Evolutionary conservation across 2,113 vertebrate genomes (phyloP).

Genomic region (Toxotes chatareus): DNA sequence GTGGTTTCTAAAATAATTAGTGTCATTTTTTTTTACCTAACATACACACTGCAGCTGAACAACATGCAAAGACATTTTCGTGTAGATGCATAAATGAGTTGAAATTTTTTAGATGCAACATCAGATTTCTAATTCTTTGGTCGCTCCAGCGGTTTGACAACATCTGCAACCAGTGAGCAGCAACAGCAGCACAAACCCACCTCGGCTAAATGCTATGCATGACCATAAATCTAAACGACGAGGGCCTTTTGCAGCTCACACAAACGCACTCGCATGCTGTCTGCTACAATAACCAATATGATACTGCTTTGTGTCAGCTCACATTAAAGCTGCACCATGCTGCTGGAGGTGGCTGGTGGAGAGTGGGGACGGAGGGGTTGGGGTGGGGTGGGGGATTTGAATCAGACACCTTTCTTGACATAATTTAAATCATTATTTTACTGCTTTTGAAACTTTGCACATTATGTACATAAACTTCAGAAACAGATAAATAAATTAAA

Average conservation of each 20-base stretch:
- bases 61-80: background rate
- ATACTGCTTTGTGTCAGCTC: slow-evolving; percentile 74
- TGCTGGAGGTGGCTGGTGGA: slow-evolving; percentile 36
- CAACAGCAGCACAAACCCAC: slow-evolving; percentile 45
- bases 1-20: background rate
- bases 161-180: slow-evolving; percentile 64
- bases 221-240: slow-evolving; percentile 57
- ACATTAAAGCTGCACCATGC: slow-evolving; percentile 61
- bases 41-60: too few species aligned
- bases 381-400: slow-evolving; percentile 9
- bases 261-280: slow-evolving; percentile 54
- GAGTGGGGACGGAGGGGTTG: background rate
- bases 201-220: slow-evolving; percentile 40
- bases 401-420: slow-evolving; percentile 79
- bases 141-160: slow-evolving; percentile 52
- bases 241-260: slow-evolving; percentile 51
- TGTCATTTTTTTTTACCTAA: background rate
- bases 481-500: slow-evolving; percentile 99
- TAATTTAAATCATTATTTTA: slow-evolving; percentile 96
- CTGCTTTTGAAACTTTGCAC: slow-evolving; percentile 95
- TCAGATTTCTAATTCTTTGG: slow-evolving; percentile 4
- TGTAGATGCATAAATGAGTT: background rate
- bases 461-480: slow-evolving; percentile 93
- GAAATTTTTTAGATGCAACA: background rate
- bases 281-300: slow-evolving; percentile 69